Percentiles rank a stretch among this genome's conserved stretches.
phyloP scores from a whole-genome alignment of 1,140 invertebrate species.

The Drosophila kanapiae region DNA sequence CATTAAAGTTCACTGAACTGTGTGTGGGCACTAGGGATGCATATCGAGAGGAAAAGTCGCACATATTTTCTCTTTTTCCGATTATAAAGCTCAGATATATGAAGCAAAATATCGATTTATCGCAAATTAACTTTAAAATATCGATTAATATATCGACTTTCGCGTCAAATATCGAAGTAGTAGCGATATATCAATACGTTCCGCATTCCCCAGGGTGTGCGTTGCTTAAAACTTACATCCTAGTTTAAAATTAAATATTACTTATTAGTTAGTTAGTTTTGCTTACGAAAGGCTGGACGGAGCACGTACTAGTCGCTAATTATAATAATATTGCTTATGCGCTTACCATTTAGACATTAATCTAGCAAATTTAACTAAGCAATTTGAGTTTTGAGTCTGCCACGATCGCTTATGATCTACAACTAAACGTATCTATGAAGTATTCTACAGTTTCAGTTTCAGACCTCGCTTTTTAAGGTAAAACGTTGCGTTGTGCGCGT shows the following conservation, averaged over 20 bases:
- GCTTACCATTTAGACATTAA: constrained; percentile 11
- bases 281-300: constrained; percentile 66
- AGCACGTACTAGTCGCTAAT: constrained; percentile 36
- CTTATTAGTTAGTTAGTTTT: neutral
- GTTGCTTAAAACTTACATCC: constrained; percentile 4
- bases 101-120: neutral
- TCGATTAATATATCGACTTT: neutral
- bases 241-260: constrained; percentile 8
- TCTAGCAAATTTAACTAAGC: constrained; percentile 52
- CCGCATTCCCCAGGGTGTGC: neutral
- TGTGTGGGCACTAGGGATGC: neutral
- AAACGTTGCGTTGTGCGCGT: constrained; percentile 41
- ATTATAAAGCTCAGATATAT: neutral
- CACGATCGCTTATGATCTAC: constrained; percentile 22
- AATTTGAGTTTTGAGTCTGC: constrained; percentile 31
- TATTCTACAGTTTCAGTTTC: constrained; percentile 45
- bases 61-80: no score
- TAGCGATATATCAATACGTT: neutral
- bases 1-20: constrained; percentile 47
- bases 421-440: constrained; percentile 17
- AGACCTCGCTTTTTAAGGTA: constrained; percentile 35
- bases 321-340: constrained; percentile 50
- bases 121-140: neutral
- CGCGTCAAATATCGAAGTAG: neutral
- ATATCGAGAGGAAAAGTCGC: neutral